Percentiles rank a stretch among this genome's conserved stretches.
These are phyloP conservation scores for Pterophyllum scalare DNA, from an alignment of 2,113 vertebrate genomes.

Conservation along the genomic window DNA sequence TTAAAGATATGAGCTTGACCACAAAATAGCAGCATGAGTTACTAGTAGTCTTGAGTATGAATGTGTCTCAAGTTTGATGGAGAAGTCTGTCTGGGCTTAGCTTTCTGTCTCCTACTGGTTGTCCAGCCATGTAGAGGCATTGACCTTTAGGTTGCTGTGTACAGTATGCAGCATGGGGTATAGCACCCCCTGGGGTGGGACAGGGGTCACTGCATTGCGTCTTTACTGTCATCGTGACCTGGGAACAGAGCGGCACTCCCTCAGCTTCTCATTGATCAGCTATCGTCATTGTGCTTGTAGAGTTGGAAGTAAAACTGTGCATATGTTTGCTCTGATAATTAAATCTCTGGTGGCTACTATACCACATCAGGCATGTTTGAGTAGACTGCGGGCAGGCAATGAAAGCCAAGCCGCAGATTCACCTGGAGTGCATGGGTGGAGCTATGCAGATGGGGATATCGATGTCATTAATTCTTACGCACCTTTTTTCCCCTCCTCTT, in stretches of 20 bases:
- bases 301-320: neutral
- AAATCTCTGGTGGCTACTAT: neutral
- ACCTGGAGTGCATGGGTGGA: conserved; percentile 57
- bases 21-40: neutral
- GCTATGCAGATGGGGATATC: conserved; percentile 15
- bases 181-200: conserved; percentile 46
- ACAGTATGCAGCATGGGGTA: conserved; percentile 4
- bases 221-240: neutral
- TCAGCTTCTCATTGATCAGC: neutral
- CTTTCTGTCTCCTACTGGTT: conserved; percentile 20
- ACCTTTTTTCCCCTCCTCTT: conserved; percentile 1
- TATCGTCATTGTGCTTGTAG: neutral
- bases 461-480: conserved; percentile 13
- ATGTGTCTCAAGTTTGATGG: neutral
- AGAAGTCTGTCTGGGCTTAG: conserved; percentile 2
- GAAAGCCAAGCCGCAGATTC: conserved; percentile 20
- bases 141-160: conserved; percentile 50
- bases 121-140: conserved; percentile 45
- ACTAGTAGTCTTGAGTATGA: neutral
- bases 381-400: neutral
- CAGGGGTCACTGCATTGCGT: conserved; percentile 27
- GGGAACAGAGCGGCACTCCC: neutral
- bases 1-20: neutral
- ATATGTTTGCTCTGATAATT: neutral
- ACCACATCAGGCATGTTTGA: neutral